These are phyloP conservation scores for Heloderma charlesbogerti DNA, from an alignment of 2,113 vertebrate species.

Conservation along the genomic window DNA sequence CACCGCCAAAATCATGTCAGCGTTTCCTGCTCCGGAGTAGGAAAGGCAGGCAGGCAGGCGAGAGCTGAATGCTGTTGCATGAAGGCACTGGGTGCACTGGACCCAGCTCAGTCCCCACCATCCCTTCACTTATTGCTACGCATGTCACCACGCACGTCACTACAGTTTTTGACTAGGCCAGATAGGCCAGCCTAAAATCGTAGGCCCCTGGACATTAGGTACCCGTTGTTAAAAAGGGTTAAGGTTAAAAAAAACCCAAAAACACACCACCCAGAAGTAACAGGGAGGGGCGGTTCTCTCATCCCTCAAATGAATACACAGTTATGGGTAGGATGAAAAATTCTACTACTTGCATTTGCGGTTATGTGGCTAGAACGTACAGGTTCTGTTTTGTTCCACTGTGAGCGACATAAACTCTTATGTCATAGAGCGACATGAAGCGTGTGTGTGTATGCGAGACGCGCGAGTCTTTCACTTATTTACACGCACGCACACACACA, in stretches of 20 bases:
- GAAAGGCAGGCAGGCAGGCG: neutral
- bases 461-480: neutral
- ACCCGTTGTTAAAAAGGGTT: neutral
- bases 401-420: neutral
- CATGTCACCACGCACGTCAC: no score
- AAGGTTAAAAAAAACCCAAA: no score
- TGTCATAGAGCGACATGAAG: neutral
- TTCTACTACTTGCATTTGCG: neutral
- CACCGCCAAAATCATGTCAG: no score
- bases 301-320: neutral
- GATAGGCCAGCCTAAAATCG: neutral
- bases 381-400: neutral
- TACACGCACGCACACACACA: neutral
- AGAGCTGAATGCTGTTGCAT: neutral
- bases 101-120: no score
- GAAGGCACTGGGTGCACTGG: no score
- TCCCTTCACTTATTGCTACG: neutral
- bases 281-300: neutral
- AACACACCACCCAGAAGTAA: no score
- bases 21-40: neutral
- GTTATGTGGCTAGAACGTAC: neutral
- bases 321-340: neutral
- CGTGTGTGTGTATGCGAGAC: no score
- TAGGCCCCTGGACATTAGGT: neutral
- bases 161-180: neutral